phyloP scores from a whole-genome alignment of 2,888 invertebrate genomes.

The Luperina testacea region DNA sequence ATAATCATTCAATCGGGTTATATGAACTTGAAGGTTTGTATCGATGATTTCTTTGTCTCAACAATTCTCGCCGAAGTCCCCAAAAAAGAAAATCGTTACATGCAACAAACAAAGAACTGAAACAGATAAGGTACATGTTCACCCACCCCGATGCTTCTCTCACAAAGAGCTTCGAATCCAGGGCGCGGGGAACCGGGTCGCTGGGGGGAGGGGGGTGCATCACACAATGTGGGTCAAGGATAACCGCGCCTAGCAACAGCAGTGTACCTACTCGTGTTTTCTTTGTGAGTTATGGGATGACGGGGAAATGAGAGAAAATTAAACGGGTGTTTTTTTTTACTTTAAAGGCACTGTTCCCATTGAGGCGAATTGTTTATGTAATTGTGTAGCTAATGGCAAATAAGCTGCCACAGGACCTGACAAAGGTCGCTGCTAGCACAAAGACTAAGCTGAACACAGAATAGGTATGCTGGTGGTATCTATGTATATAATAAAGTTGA shows the following conservation, averaged over 20 bases:
- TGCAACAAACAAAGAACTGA: constrained; percentile 16
- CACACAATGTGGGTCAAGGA: constrained; percentile 58
- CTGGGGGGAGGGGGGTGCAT: constrained; percentile 49
- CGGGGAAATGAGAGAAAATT: background rate
- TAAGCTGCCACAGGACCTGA: background rate
- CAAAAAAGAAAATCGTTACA: constrained; percentile 2
- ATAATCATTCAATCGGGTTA: too few relatives aligned
- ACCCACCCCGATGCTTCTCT: background rate
- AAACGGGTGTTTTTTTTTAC: background rate
- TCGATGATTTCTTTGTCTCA: too few relatives aligned
- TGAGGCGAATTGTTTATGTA: background rate
- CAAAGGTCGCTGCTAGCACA: background rate
- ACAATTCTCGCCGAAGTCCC: background rate
- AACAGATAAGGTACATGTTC: constrained; percentile 9
- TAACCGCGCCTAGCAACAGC: constrained; percentile 41
- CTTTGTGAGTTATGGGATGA: constrained; percentile 10
- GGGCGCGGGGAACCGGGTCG: constrained; percentile 43
- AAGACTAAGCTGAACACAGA: background rate
- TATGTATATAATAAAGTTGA: too few relatives aligned
- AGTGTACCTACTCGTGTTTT: background rate
- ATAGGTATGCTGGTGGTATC: background rate
- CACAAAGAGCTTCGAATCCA: constrained; percentile 32
- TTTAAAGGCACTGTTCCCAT: background rate
- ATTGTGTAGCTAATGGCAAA: background rate
- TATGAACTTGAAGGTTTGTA: too few relatives aligned